Base-by-base conservation (phyloP, 2,888 invertebrate genomes). In the Scaptomyza cyrtandrae region DNA sequence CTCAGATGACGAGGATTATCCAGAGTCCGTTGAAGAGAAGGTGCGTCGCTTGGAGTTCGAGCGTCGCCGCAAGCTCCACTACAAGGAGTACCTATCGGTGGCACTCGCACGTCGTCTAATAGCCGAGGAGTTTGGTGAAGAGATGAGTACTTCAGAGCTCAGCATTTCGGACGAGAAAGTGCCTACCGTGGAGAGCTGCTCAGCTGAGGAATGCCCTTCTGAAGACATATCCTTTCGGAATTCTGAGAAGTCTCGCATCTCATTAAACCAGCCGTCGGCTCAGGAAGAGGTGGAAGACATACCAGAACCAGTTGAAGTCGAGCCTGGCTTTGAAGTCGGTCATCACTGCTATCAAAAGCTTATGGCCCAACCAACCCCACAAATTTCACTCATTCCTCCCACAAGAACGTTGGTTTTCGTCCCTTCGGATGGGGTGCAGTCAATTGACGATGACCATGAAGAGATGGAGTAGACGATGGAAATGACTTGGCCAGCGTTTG, bases 11-110 rank as follows among this genome's bases (percentile, higher is more conserved):
- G 93, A 93, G 4, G 94, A 94, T 27, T 94, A 94, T 66, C 94
- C 94, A 11, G 93, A 95, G 88, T 93, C 94, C 0, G 93, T 94
- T 44, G 95, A 95, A 72, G 93, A 93, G 71, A 94, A 93, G 88
- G 95, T 93, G 78, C 95, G 95, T 82, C 94, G 96, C 85, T 93
- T 95, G 89, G 95, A 95, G 69, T 99, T 99, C 90, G 98, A 98
- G 92, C 95, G 95, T 79, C 98, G 98, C 90, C 94, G 99, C 66
- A 98, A 98, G 93, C 95, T 96, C 82, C 99, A 99, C 90, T 99
- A 99, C 92, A 98, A 98, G 92, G 99, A 99, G 92, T 99, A 96
- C 92, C 95, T 97, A 91, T 98, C 98, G 0, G 95, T 99, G 11
- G 96, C 97, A 91, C 92, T 98, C 88, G 98, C 98, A 13, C 94